Percentiles rank a stretch among this genome's conserved stretches.
These are phyloP conservation scores for Argynnis bischoffii DNA, from an alignment of 2,888 invertebrate genomes.

Conservation along the genomic window DNA sequence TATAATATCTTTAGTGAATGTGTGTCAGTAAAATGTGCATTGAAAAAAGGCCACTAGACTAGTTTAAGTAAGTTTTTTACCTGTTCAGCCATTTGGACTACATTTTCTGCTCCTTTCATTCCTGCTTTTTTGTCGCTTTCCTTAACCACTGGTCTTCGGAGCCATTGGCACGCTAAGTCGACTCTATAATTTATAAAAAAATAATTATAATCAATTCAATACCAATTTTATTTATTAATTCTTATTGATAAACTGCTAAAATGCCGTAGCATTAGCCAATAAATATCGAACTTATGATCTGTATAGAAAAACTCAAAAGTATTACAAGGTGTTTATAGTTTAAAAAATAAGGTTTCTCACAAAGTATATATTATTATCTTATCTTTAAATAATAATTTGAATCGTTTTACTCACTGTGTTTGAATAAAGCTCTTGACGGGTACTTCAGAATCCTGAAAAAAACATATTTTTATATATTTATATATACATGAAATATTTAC, in stretches of 20 bases:
- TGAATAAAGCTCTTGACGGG: constrained; percentile 59
- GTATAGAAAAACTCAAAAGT: too few species aligned
- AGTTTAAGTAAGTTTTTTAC: constrained; percentile 42
- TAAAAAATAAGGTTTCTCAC: too few species aligned
- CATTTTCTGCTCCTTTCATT: constrained; percentile 54
- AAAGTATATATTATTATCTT: too few species aligned
- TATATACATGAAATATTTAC: neutral
- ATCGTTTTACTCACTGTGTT: constrained; percentile 58
- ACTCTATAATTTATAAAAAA: constrained; percentile 49
- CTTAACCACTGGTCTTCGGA: constrained; percentile 53
- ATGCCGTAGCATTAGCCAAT: too few species aligned
- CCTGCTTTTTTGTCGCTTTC: constrained; percentile 56
- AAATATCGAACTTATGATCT: too few species aligned
- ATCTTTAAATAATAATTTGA: neutral
- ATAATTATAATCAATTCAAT: neutral
- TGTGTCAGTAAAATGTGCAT: too few species aligned
- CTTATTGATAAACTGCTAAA: neutral
- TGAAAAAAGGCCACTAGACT: too few species aligned
- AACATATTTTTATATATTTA: neutral
- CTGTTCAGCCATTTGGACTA: constrained; percentile 61
- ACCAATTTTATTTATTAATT: neutral
- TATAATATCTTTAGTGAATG: too few species aligned
- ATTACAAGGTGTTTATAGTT: too few species aligned
- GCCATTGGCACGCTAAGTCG: constrained; percentile 65
- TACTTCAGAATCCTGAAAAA: constrained; percentile 50